Evolutionary conservation across 1,140 invertebrate genomes (phyloP).

Genomic region (Drosophila quadrilineata): DNA sequence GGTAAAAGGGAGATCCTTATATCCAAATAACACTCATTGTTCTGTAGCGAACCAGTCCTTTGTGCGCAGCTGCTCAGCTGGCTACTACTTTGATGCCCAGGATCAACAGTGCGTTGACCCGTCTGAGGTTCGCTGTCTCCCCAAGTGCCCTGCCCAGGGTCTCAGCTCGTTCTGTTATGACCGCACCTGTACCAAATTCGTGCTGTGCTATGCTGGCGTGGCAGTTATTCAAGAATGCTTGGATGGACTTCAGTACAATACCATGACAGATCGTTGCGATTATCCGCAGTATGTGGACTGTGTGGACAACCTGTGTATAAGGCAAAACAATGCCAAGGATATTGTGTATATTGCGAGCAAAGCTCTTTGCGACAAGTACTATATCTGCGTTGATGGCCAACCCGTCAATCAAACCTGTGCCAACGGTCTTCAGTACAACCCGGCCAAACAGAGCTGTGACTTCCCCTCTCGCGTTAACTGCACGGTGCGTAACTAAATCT

Average conservation of each 20-base stretch:
- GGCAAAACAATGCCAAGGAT: conserved; percentile 46
- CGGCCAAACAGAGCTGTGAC: conserved; percentile 46
- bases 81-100: conserved; percentile 52
- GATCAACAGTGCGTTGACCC: conserved; percentile 52
- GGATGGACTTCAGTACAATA: conserved; percentile 68
- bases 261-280: conserved; percentile 67
- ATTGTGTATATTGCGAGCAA: conserved; percentile 68
- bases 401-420: conserved; percentile 52
- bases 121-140: conserved; percentile 45
- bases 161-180: conserved; percentile 60
- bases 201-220: conserved; percentile 54
- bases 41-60: conserved; percentile 33
- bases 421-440: conserved; percentile 59
- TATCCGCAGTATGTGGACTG: conserved; percentile 73
- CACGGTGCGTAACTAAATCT: conserved; percentile 63
- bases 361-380: conserved; percentile 61
- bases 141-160: conserved; percentile 41
- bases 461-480: conserved; percentile 59
- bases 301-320: conserved; percentile 62
- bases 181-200: conserved; percentile 73
- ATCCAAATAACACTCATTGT: background rate
- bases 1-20: background rate
- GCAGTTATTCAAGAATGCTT: conserved; percentile 54
- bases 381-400: conserved; percentile 55
- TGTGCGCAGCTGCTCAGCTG: conserved; percentile 13